A percentile compares a stretch with the other conserved stretches of the same genome.
These are phyloP conservation scores for Paratilapia polleni DNA, from an alignment of 2,113 vertebrate species.

Conservation along the genomic window DNA sequence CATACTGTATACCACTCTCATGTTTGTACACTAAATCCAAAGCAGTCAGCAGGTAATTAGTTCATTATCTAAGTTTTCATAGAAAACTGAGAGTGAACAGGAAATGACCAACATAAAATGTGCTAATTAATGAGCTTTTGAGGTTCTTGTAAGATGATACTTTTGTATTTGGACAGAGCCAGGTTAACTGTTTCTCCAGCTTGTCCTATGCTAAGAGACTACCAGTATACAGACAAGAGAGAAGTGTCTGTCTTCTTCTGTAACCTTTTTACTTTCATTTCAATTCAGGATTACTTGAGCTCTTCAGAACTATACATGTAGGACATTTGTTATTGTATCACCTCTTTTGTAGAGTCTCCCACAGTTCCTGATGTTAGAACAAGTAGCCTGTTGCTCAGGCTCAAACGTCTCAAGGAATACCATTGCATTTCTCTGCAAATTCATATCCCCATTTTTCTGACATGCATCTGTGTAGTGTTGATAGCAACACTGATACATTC, in stretches of 20 bases:
- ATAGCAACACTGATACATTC: not conserved
- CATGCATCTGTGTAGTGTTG: constrained; percentile 1
- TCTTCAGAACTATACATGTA: not conserved
- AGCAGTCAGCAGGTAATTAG: not conserved
- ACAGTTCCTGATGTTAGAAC: too few species aligned
- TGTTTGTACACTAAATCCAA: not conserved
- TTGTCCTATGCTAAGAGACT: not conserved
- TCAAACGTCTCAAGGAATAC: too few species aligned
- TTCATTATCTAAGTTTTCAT: not conserved
- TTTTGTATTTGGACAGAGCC: too few species aligned
- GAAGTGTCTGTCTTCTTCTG: not conserved
- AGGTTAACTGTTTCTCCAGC: not conserved
- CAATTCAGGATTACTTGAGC: not conserved
- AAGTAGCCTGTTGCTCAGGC: not conserved
- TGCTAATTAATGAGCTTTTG: not conserved
- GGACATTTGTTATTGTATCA: too few species aligned
- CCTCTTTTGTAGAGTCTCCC: too few species aligned
- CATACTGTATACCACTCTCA: not conserved
- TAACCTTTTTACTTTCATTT: not conserved
- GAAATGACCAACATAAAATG: not conserved
- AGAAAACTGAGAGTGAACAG: not conserved
- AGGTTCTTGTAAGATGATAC: not conserved
- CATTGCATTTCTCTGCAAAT: not conserved
- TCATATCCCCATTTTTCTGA: not conserved
- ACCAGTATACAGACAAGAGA: not conserved